Conservation (phyloP, 2,888 invertebrate genomes). For the Criorhina ranunculi region DNA sequence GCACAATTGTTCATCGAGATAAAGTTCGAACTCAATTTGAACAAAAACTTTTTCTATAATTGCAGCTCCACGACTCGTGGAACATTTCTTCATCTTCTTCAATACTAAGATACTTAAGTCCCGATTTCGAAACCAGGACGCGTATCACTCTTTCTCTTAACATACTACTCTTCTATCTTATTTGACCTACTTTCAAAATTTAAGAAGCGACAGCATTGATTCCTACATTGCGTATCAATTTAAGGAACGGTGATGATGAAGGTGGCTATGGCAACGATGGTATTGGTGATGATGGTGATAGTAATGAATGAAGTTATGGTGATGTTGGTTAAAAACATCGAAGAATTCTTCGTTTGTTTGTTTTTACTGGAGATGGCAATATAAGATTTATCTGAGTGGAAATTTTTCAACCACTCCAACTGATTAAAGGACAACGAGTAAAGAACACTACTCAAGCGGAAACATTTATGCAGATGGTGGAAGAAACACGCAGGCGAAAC, state of each 20-base stretch:
- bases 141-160: too few relatives aligned
- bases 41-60: too few relatives aligned
- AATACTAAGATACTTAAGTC: too few relatives aligned
- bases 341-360: slow-evolving; percentile 31
- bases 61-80: too few relatives aligned
- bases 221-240: slow-evolving; percentile 42
- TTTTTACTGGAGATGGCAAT: slow-evolving; percentile 53
- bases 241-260: slow-evolving; percentile 23
- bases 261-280: not conserved
- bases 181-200: not conserved
- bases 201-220: slow-evolving; percentile 14
- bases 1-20: too few relatives aligned
- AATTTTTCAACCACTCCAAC: slow-evolving; percentile 52
- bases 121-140: too few relatives aligned
- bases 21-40: too few relatives aligned
- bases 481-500: slow-evolving; percentile 45
- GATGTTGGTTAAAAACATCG: slow-evolving; percentile 15
- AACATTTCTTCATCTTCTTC: too few relatives aligned
- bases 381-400: slow-evolving; percentile 59
- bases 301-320: slow-evolving; percentile 7
- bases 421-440: slow-evolving; percentile 61
- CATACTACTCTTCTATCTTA: too few relatives aligned
- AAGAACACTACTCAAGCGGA: slow-evolving; percentile 9
- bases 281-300: slow-evolving; percentile 26
- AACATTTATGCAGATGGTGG: slow-evolving; percentile 54